phyloP scores from a whole-genome alignment of 2,888 invertebrate genomes.

The Pristionchus entomophagus region DNA sequence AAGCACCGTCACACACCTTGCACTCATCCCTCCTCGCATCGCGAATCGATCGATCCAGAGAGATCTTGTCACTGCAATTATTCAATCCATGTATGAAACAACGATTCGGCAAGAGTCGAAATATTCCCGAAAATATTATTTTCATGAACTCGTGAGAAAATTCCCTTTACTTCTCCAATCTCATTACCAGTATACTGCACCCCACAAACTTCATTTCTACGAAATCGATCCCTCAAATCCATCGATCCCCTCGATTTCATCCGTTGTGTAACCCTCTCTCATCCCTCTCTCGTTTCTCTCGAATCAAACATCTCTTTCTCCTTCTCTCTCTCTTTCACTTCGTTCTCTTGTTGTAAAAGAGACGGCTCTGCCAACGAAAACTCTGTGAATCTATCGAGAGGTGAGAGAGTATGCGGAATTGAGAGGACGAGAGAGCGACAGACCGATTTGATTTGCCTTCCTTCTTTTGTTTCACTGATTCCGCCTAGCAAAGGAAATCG shows the following conservation, averaged over 20 bases:
- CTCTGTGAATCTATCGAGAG: slow-evolving; percentile 5
- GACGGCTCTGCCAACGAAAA: not conserved
- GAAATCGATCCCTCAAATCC: not conserved
- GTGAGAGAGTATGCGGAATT: slow-evolving; percentile 14
- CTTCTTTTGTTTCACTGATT: not conserved
- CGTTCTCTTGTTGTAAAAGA: slow-evolving; percentile 21
- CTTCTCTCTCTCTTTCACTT: not conserved
- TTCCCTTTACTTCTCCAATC: no score
- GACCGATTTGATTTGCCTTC: no score
- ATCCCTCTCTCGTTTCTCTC: not conserved
- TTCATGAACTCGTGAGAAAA: no score
- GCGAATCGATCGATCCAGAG: slow-evolving; percentile 77
- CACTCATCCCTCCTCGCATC: slow-evolving; percentile 77
- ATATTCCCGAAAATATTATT: no score
- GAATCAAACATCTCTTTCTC: slow-evolving; percentile 17
- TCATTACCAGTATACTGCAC: no score
- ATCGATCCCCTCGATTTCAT: not conserved
- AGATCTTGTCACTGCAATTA: slow-evolving; percentile 78
- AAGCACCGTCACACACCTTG: slow-evolving; percentile 74
- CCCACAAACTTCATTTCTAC: no score
- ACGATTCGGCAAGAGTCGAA: no score
- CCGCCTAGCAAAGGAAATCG: no score
- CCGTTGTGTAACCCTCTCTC: not conserved
- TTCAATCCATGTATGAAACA: no score
- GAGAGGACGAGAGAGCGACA: not conserved